Percentiles rank a stretch among this genome's conserved stretches.
Conservation (phyloP, 2,888 invertebrate genomes). For the Nymphalis c-album region DNA sequence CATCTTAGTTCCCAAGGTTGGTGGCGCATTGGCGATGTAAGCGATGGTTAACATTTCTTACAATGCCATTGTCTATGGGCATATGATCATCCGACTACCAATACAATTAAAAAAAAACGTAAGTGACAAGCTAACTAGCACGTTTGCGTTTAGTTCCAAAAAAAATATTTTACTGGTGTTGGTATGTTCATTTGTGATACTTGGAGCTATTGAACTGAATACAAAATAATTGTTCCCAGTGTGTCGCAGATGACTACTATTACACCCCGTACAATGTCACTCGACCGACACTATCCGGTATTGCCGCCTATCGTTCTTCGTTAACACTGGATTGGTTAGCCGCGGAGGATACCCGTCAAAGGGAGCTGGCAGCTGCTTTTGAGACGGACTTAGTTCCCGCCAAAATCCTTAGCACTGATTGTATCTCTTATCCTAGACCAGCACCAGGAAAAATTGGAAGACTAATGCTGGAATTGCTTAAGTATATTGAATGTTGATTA, state of each 20-base stretch:
- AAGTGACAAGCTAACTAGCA: too few relatives aligned
- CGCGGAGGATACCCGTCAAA: conserved; percentile 62
- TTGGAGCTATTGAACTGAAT: too few relatives aligned
- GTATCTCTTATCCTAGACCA: conserved; percentile 58
- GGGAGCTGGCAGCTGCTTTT: conserved; percentile 60
- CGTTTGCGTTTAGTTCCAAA: too few relatives aligned
- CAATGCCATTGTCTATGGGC: too few relatives aligned
- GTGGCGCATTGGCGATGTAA: too few relatives aligned
- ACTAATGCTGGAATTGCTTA: conserved; percentile 65
- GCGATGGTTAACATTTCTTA: too few relatives aligned
- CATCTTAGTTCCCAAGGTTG: too few relatives aligned
- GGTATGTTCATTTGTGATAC: too few relatives aligned
- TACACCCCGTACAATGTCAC: conserved; percentile 53
- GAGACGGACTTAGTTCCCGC: conserved; percentile 54
- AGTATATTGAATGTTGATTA: conserved; percentile 46
- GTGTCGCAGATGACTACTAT: conserved; percentile 50
- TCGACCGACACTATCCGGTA: conserved; percentile 53
- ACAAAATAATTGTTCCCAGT: conserved; percentile 37
- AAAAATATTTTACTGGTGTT: too few relatives aligned
- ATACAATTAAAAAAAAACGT: too few relatives aligned
- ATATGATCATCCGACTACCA: too few relatives aligned
- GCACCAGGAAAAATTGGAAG: conserved; percentile 64
- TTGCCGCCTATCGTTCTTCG: conserved; percentile 63
- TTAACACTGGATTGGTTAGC: conserved; percentile 69
- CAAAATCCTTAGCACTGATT: conserved; percentile 54